Evolutionary conservation across 2,797 vertebrate genomes (phyloP).

Genomic region (Enteromius afrohamiltoni): DNA sequence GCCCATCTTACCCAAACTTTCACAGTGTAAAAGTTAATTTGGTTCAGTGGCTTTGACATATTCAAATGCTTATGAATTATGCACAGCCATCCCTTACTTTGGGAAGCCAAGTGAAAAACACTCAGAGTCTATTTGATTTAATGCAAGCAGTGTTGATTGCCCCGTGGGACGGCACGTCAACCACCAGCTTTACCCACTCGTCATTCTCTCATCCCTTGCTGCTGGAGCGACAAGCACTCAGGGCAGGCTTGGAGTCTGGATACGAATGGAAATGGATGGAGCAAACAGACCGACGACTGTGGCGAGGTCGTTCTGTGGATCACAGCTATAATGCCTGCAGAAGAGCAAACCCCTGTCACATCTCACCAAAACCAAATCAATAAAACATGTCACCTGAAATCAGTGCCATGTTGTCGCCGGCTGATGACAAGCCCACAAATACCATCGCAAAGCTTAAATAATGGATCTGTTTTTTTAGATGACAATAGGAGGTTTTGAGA

Average conservation of each 20-base stretch:
- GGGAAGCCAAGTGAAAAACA: constrained; percentile 86
- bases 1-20: constrained; percentile 39
- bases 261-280: constrained; percentile 42
- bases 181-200: constrained; percentile 57
- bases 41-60: constrained; percentile 75
- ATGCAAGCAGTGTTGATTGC: constrained; percentile 64
- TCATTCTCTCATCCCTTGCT: constrained; percentile 59
- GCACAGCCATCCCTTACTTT: constrained; percentile 78
- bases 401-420: constrained; percentile 48
- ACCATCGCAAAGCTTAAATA: constrained; percentile 65
- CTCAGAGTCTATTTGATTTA: constrained; percentile 78
- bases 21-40: constrained; percentile 54
- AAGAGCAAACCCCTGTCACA: constrained; percentile 54
- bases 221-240: constrained; percentile 54
- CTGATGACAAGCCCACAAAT: constrained; percentile 65
- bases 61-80: constrained; percentile 86
- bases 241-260: not conserved
- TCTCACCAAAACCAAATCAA: constrained; percentile 55
- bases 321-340: constrained; percentile 47
- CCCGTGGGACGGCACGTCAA: constrained; percentile 71
- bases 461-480: constrained; percentile 56
- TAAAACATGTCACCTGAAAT: constrained; percentile 64
- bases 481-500: constrained; percentile 28
- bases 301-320: constrained; percentile 30
- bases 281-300: constrained; percentile 37